These are phyloP conservation scores for Charina bottae DNA, from an alignment of 2,113 vertebrate genomes.

Conservation along the genomic window DNA sequence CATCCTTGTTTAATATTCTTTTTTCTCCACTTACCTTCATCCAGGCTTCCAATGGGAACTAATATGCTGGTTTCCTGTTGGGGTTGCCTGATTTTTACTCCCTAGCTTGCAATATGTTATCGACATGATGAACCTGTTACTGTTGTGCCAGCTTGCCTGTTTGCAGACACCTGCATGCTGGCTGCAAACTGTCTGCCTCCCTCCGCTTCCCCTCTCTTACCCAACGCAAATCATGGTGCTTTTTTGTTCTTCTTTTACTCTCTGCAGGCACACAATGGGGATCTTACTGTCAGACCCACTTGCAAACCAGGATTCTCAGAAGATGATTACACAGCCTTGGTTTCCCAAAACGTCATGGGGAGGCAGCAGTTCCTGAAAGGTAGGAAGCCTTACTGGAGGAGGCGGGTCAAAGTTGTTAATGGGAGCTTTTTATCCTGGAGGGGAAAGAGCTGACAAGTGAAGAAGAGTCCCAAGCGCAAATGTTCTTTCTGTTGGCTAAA, in stretches of 20 bases:
- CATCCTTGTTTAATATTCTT: not conserved
- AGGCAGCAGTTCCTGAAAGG: slow-evolving; percentile 83
- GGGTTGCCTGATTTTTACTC: no score
- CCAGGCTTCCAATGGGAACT: not conserved
- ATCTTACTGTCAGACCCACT: slow-evolving; percentile 72
- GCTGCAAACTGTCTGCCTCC: rapidly evolving
- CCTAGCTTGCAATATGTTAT: not conserved
- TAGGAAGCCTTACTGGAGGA: slow-evolving; percentile 64
- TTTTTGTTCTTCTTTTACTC: slow-evolving; percentile 28
- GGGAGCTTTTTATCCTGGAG: slow-evolving; percentile 23
- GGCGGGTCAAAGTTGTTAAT: not conserved
- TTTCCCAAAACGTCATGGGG: slow-evolving; percentile 75
- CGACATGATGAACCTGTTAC: not conserved
- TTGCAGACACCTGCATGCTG: not conserved
- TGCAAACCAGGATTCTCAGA: slow-evolving; percentile 81
- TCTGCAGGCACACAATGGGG: slow-evolving; percentile 72
- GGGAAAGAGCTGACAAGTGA: slow-evolving; percentile 8
- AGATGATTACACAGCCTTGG: slow-evolving; percentile 72
- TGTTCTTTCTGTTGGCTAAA: slow-evolving; percentile 50
- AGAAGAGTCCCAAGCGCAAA: slow-evolving; percentile 1
- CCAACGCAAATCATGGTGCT: slow-evolving; percentile 29
- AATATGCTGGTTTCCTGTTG: not conserved
- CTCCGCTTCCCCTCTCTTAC: not conserved
- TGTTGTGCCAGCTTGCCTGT: not conserved
- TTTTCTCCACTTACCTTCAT: no score